Base-by-base conservation (phyloP, 1,140 invertebrate genomes). In the Drosophila nebulosa region DNA sequence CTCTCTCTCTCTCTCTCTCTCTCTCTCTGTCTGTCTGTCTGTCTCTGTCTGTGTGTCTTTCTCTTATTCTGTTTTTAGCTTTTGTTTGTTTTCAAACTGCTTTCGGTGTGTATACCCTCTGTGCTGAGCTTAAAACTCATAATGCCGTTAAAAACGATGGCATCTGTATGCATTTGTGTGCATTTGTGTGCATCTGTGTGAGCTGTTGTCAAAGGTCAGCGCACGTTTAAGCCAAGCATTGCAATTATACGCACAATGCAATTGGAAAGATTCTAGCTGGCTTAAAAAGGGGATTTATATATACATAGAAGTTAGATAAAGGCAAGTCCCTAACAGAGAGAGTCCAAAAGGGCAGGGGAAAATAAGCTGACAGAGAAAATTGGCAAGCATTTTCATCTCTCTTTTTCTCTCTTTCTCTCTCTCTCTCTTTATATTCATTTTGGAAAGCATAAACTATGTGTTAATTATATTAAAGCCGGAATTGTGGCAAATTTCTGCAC, bases 161-260 rank as follows among this genome's bases (percentile, higher is more conserved):
- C 68, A 59, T 42, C 39, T 42, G 39, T 42, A 9, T 46, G 60
- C 57, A n/a, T n/a, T n/a, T n/a, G n/a, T n/a, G n/a, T n/a, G n/a
- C n/a, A n/a, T n/a, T n/a, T n/a, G n/a, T n/a, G n/a, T n/a, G n/a
- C 62, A 16, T 76, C 22, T 68, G 32, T 70, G 64, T 39, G 27
- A 32, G 30, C 36, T 22, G 65, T 86, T 88, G 83, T 79, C 83
- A 88, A 81, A 88, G 83, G 83, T 88, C 83, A 88, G 83, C 83
- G 83, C 78, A 76, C 83, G 83, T 81, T 88, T 83, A 88, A 88
- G 83, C 83, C 83, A 88, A 88, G 83, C 75, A 88, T 77, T 64
- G 83, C 78, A 88, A 88, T 88, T 88, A 88, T 81, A 88, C 81
- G 67, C 81, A 85, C 81, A 85, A 81, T 86, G 81, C 77, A 83